Evolutionary conservation across 2,797 vertebrate species (phyloP), one percentile per base, ranked within the genome.

Genomic region (Helostoma temminkii): DNA sequence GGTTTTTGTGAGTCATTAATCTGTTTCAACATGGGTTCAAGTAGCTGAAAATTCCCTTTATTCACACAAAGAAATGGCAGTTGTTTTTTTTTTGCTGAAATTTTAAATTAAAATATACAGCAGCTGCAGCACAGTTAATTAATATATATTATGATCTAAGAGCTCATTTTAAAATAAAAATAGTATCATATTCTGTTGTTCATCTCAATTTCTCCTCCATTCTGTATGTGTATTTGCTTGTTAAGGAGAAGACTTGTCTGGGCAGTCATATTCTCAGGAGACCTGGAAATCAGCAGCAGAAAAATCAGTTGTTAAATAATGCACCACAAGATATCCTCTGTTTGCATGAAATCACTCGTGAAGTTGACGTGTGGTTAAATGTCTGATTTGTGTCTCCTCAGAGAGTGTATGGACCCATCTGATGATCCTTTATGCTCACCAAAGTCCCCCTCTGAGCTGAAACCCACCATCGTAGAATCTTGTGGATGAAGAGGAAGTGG

Each of bases 381-480:
- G 32, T 83, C 65, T 54, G 3, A 58, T 82, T 71, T 85, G 60
- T 92, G 66, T 92, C 58, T 88, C 74, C 66, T 36, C 78, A 92
- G 91, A 90, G 81, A 85, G 84, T 88, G 80, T 81, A 77, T 83
- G 92, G 88, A 89, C 74, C 72, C 85, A 78, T 85, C 75, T 84
- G 83, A 92, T 79, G 89, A 91, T 85, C 83, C 88, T 74, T 71
- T 73, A 91, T 79, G 83, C 78, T 76, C 42, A 66, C 65, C 82
- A 76, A 84, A 78, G 84, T 83, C 71, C 77, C 79, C 65, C 53
- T 90, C 80, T 93, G 88, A 92, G 87, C 74, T 80, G 63, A 88
- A 81, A 74, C 66, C 62, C 77, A 26, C 75, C 81, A 45, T 80
- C 59, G 74, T 64, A 62, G 80, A 58, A 84, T 55, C 78, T 65